These are phyloP conservation scores for Semotilus atromaculatus DNA, from an alignment of 2,797 vertebrate species.

Conservation along the genomic window DNA sequence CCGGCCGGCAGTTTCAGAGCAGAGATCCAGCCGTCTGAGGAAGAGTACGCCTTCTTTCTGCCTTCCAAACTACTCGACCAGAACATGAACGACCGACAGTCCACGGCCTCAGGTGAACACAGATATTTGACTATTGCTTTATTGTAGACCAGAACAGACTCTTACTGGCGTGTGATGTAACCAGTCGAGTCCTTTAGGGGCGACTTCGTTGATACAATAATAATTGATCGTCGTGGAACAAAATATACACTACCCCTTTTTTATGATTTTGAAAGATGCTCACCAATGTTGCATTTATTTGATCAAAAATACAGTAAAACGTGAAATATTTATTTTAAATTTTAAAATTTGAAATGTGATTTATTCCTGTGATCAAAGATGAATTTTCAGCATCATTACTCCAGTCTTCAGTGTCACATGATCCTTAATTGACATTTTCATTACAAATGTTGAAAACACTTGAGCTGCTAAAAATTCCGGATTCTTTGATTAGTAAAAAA, in stretches of 20 bases:
- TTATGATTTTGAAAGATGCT: background rate
- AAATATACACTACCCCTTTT: background rate
- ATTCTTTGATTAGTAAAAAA: background rate
- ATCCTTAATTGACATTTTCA: background rate
- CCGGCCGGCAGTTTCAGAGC: constrained; percentile 57
- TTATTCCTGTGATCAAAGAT: background rate
- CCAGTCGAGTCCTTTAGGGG: background rate
- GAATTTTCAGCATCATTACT: background rate
- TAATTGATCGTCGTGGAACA: background rate
- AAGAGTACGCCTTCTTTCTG: constrained; percentile 82
- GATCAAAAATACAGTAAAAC: background rate
- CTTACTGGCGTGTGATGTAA: background rate
- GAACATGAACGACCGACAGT: constrained; percentile 83
- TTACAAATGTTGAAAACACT: background rate
- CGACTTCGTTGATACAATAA: background rate
- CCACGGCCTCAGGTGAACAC: constrained; percentile 82
- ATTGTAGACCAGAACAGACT: background rate
- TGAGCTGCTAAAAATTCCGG: background rate
- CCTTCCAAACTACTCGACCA: constrained; percentile 95
- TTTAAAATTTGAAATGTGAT: background rate
- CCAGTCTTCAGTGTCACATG: background rate
- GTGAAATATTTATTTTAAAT: background rate
- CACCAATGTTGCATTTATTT: background rate
- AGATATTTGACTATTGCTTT: constrained; percentile 38
- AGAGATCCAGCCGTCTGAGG: constrained; percentile 69